These are phyloP conservation scores for Drosophila mojavensis DNA, from an alignment of 1,140 invertebrate genomes.

Conservation along the genomic window DNA sequence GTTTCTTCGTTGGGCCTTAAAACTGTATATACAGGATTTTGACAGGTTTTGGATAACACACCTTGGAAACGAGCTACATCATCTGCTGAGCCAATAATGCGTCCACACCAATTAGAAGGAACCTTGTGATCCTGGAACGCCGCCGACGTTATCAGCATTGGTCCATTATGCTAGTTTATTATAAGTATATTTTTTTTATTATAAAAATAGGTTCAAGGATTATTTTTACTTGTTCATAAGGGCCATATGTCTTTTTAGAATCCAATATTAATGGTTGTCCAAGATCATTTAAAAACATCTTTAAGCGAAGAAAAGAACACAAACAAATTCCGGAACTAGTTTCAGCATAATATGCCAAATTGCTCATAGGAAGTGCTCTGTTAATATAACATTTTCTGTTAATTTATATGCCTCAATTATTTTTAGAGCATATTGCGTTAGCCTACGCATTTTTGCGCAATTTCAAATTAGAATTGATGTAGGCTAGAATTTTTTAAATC, in stretches of 20 bases:
- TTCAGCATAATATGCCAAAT: background rate
- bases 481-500: too few species aligned
- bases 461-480: background rate
- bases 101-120: constrained; percentile 38
- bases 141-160: constrained; percentile 50
- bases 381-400: constrained; percentile 1
- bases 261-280: constrained; percentile 58
- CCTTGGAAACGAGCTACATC: constrained; percentile 21
- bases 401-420: background rate
- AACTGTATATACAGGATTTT: background rate
- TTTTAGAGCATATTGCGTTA: constrained; percentile 14
- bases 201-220: background rate
- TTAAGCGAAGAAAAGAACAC: background rate
- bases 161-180: constrained; percentile 48
- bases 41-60: background rate
- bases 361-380: background rate
- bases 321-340: background rate
- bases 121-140: constrained; percentile 39
- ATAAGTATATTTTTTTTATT: background rate
- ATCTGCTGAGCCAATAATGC: constrained; percentile 39
- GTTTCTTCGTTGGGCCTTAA: constrained; percentile 24
- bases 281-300: constrained; percentile 67
- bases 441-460: background rate
- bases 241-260: constrained; percentile 23
- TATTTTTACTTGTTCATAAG: constrained; percentile 37